Base-by-base conservation (phyloP, 1,140 invertebrate species). In the Drosophila kurseongensis region DNA sequence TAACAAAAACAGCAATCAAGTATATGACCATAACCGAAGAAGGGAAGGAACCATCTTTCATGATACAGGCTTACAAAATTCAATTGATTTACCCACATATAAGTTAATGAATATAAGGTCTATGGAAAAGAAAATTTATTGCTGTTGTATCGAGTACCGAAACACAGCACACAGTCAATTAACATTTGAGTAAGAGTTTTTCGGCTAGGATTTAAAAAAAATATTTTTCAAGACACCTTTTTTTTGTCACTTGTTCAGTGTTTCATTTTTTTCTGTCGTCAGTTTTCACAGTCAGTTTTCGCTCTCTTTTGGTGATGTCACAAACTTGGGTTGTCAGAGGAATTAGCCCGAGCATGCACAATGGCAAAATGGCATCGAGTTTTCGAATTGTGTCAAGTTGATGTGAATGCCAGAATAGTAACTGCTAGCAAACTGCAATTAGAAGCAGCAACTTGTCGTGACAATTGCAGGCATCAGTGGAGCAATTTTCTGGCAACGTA, bases 341-440 rank as follows among this genome's bases (percentile, higher is more conserved):
- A 72, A 68, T 71, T 57, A 68, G 60, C 61, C 14, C 12, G 38
- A 29, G n/a, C 29, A 14, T 18, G 47, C 65, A 51, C 44, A 66
- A 41, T 66, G 63, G 42, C 65, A 68, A 27, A 68, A 54, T 35
- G 47, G 62, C 65, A 68, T 68, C 47, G 61, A 54, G 62, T 40
- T 54, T 54, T 32, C 45, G 44, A 72, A 72, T 71, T 72, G 68
- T 72, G 68, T 72, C 68, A 72, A 72, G 68, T 72, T 72, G 68
- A 72, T 57, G 66, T 41, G 67, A 71, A 57, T 71, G 65, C 27
- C 51, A 47, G 65, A 23, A 58, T 50, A 29, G 67, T 16, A 71
- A 71, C 65, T 71, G 68, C 65, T 52, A 41, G 51, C 52, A 71
- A 71, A 71, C 65, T 72, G 68, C 68, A 72, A 72, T 72, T 72